Evolutionary conservation across 2,797 vertebrate species (phyloP).

Genomic region (Esox masquinongy): DNA sequence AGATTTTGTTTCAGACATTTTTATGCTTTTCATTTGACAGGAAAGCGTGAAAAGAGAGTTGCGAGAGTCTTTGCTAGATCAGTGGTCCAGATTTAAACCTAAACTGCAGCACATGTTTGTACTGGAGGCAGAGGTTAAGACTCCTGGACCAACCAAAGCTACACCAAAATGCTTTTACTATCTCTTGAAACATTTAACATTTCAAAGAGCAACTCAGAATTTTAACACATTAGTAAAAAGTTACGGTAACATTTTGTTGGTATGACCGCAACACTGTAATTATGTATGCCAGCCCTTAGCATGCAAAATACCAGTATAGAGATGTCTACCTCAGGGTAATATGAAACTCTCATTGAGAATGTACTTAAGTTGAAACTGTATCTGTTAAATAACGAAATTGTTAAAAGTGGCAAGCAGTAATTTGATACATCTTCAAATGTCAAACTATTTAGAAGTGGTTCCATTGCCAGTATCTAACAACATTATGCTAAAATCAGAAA

Average conservation of each 20-base stretch:
- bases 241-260: not conserved
- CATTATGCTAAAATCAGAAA: not conserved
- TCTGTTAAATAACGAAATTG: not conserved
- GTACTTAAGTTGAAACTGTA: not conserved
- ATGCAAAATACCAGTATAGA: not conserved
- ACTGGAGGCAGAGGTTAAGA: too few species aligned
- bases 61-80: too few species aligned
- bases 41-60: too few species aligned
- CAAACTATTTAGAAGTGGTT: not conserved
- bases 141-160: not conserved
- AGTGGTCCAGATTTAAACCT: too few species aligned
- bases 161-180: not conserved
- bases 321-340: not conserved
- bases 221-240: not conserved
- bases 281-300: not conserved
- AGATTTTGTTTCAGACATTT: too few species aligned
- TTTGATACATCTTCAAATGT: constrained; percentile 10
- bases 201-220: not conserved
- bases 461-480: not conserved
- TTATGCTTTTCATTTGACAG: too few species aligned
- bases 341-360: not conserved
- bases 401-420: not conserved
- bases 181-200: not conserved
- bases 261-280: not conserved
- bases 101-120: too few species aligned